These are phyloP conservation scores for Phacellophora camtschatica DNA, from an alignment of 30 jellyfish, hydroid and myxozoan species.

Conservation along the genomic window DNA sequence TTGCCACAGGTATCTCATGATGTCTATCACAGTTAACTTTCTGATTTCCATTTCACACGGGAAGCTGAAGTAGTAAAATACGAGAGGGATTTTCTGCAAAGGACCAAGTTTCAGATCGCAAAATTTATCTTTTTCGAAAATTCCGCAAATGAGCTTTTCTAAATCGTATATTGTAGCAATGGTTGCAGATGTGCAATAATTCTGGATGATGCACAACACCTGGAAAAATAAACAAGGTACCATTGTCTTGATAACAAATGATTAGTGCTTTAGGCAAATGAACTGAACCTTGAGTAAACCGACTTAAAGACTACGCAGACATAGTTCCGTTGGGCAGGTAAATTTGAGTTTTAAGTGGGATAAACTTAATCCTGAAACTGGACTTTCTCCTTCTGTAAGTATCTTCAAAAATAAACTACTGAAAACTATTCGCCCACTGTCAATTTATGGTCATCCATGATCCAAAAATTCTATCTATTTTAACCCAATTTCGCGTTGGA, in stretches of 20 bases:
- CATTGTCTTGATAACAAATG: not conserved
- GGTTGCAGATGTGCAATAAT: conserved; percentile 45
- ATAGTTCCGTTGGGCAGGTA: too few species aligned
- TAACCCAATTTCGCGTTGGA: too few species aligned
- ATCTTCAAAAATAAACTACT: too few species aligned
- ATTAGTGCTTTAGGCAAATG: not conserved
- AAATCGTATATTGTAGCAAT: conserved; percentile 70
- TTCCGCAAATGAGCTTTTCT: conserved; percentile 55
- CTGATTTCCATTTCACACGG: conserved; percentile 63
- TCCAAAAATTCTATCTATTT: too few species aligned
- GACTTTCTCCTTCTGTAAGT: too few species aligned
- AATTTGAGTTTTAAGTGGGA: too few species aligned
- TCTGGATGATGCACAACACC: conserved; percentile 43
- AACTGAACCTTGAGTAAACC: too few species aligned
- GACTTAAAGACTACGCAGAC: too few species aligned
- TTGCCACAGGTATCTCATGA: conserved; percentile 43
- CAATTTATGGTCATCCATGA: too few species aligned
- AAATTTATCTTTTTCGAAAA: conserved; percentile 46
- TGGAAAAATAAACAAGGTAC: not conserved
- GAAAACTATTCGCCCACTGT: too few species aligned
- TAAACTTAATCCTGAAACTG: too few species aligned
- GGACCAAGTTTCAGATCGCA: conserved; percentile 84
- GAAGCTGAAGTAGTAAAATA: conserved; percentile 54
- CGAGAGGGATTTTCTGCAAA: conserved; percentile 71
- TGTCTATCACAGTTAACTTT: conserved; percentile 29